These are phyloP conservation scores for Hypomesus transpacificus DNA, from an alignment of 2,113 vertebrate species.

Conservation along the genomic window DNA sequence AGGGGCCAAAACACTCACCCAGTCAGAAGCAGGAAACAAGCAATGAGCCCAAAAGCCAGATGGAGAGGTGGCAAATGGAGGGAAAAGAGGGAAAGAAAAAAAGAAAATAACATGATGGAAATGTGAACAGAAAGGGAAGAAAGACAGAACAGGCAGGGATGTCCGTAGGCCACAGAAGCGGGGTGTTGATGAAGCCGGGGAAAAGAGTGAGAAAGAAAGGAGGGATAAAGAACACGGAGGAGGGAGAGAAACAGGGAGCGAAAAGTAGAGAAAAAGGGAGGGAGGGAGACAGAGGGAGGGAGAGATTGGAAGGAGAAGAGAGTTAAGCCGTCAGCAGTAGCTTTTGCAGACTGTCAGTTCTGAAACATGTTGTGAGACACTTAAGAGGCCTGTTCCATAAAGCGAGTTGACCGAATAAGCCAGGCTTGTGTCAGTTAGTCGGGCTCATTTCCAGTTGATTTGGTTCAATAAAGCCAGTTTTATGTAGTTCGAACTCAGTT, in stretches of 20 bases:
- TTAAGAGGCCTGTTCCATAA: no score
- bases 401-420: no score
- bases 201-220: background rate
- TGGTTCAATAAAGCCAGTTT: no score
- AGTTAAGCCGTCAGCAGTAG: no score
- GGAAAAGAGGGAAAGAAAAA: background rate
- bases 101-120: background rate
- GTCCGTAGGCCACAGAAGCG: slow-evolving; percentile 32
- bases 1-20: slow-evolving; percentile 66
- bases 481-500: no score
- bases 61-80: background rate
- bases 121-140: slow-evolving; percentile 32
- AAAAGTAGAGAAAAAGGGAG: no score
- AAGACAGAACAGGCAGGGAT: slow-evolving; percentile 32
- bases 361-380: no score
- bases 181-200: background rate
- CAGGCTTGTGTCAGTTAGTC: no score
- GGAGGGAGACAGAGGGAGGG: background rate
- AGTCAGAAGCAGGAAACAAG: slow-evolving; percentile 71
- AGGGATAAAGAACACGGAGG: background rate
- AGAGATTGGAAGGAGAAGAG: background rate
- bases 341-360: no score
- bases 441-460: no score
- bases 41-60: slow-evolving; percentile 53
- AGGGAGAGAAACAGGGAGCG: background rate